Conservation (phyloP, 2,888 invertebrate genomes). For the Lasioglossum pauxillum region DNA sequence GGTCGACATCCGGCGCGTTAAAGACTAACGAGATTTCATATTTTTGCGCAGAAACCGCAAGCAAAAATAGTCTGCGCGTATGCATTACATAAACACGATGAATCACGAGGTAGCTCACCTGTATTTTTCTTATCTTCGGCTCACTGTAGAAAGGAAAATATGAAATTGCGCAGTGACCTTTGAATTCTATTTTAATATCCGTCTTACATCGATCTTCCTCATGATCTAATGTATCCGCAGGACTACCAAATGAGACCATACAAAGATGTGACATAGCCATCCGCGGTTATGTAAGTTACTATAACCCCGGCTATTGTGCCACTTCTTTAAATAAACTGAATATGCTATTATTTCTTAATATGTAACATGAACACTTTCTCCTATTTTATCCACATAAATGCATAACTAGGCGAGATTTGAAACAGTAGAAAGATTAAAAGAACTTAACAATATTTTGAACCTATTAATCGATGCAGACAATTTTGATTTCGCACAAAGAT, state of each 20-base stretch:
- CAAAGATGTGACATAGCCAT: not conserved
- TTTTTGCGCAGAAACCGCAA: not conserved
- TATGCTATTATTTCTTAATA: too few relatives aligned
- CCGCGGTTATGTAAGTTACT: not conserved
- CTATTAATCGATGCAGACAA: not conserved
- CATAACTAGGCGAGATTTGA: not conserved
- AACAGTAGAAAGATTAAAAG: not conserved
- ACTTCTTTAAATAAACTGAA: not conserved
- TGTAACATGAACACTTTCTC: too few relatives aligned
- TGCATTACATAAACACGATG: not conserved
- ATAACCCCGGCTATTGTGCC: not conserved
- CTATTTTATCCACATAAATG: too few relatives aligned
- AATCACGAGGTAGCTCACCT: not conserved
- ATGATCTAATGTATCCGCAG: not conserved
- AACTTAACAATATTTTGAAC: not conserved
- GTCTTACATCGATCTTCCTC: not conserved
- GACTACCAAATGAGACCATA: constrained; percentile 10
- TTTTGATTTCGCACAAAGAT: not conserved
- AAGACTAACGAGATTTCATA: not conserved
- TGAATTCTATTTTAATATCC: not conserved
- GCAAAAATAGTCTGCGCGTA: not conserved
- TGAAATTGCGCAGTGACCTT: not conserved
- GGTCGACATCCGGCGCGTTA: not conserved
- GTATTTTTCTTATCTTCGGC: not conserved
- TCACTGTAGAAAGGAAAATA: not conserved